Evolutionary conservation across 2,113 vertebrate genomes (phyloP).

Genomic region (Gopherus evgoodei): DNA sequence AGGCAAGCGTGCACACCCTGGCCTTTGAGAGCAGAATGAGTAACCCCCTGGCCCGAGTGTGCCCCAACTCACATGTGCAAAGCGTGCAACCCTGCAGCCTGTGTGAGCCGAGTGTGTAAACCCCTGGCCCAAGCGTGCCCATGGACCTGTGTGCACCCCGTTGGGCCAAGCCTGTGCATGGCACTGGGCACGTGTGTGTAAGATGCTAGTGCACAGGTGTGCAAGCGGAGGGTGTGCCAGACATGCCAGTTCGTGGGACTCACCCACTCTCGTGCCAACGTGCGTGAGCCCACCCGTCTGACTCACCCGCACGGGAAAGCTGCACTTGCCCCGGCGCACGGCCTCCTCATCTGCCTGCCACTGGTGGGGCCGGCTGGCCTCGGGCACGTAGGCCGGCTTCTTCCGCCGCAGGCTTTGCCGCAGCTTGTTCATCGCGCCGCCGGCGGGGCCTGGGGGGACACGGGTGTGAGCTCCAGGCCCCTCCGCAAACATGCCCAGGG

Average conservation of each 20-base stretch:
- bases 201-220: background rate
- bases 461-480: background rate
- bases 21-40: too few relatives aligned
- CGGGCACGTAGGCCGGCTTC: conserved; percentile 91
- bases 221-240: background rate
- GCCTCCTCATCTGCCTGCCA: conserved; percentile 94
- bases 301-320: conserved; percentile 90
- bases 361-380: conserved; percentile 93
- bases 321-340: conserved; percentile 91
- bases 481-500: background rate
- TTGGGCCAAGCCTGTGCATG: background rate
- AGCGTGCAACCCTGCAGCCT: background rate
- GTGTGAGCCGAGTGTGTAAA: background rate
- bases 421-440: conserved; percentile 92
- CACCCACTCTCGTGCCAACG: background rate
- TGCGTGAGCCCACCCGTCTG: background rate
- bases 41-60: too few relatives aligned
- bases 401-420: conserved; percentile 92
- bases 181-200: background rate
- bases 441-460: conserved; percentile 36
- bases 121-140: too few relatives aligned
- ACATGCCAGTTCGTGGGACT: background rate
- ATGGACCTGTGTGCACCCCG: background rate
- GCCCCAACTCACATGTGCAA: too few relatives aligned
- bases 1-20: background rate